Evolutionary conservation across 2,113 vertebrate genomes (phyloP), one percentile per base, ranked within the genome.

Genomic region (Baryphthengus martii): DNA sequence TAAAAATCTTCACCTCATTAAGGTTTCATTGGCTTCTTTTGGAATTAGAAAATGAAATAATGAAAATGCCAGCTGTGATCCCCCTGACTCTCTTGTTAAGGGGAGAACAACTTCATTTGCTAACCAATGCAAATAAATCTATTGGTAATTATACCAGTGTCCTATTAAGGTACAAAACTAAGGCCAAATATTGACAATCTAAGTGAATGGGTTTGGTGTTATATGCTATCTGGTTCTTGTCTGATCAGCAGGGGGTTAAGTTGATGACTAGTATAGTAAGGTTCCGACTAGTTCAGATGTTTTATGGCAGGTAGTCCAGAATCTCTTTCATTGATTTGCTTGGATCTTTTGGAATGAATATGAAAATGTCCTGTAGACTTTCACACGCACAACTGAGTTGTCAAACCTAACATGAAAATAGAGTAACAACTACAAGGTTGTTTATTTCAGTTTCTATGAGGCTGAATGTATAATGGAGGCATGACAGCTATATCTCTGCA

Each of bases 31-130:
- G 7, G 68, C 55, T 93, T 50, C 21, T 85, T 94, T 94, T 88
- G 37, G 80, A 93, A 92, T 77, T 91, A 78, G 71, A 90, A 95
- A 95, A 89, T 53, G 24, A 94, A 95, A 86, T 92, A 85, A 96
- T 80, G 71, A 44, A 42, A 96, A 95, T 89, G 53, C 26, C 70
- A 86, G 37, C 40, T 85, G 31, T 72, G 80, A 66, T 81, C 94
- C 58, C 45, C 70, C 65, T 75, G 39, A 45, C 24, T 89, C 25
- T 77, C 62, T 85, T 70, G 28, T 88, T 89, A 42, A 89, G 23
- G 15, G 28, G 50, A 83, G 82, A 93, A 71, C 66, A 66, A 59
- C 42, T 80, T 96, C 8, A 70, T 85, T 94, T 94, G 77, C 37
- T 76, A 73, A 90, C 29, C 9, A 85, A 62, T 68, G 65, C 53